Base-by-base conservation (phyloP, 2,113 vertebrate genomes). In the Megaceryle maxima region DNA sequence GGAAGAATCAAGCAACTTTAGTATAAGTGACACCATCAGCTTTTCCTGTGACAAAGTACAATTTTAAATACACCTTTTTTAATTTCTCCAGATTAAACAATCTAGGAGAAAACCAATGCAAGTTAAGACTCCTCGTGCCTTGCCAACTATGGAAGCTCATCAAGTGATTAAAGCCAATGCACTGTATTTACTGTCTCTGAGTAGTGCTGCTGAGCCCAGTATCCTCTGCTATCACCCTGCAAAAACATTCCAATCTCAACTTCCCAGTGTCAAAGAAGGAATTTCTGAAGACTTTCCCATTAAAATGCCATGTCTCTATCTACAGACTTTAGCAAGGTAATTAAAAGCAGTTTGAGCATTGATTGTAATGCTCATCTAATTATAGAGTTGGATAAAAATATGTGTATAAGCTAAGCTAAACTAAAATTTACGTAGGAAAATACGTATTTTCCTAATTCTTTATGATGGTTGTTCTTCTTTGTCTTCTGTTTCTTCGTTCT, bases 141-240 rank as follows among this genome's bases (percentile, higher is more conserved):
- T 99, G 94, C 99, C 99, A 56, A 99, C 99, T 19, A 99, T 99
- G 99, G 99, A 99, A 98, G 99, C 99, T 76, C 99, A 99, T 96
- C 99, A 99, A 98, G 99, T 99, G 96, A 99, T 99, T 81, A 99
- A 99, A 96, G 99, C 99, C 29, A 99, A 99, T 11, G 99, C 99
- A 15, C 96, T 99, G 75, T 99, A 99, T 97, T 98, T 99, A 78
- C 98, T 99, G 76, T 99, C 99, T 0, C 98, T 99, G 94, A 99
- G 99, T 97, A 99, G 99, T 41, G 99, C 99, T 6, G 99, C 99
- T 1, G 99, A 99, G 69, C 99, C 99, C 50, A 99, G 98, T 94
- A 98, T 99, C 94, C 97, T 99, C 41, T 99, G 99, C 95, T 99
- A 99, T 96, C 98, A 99, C 77, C 99, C 99, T 66, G 96, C 99